Conservation (phyloP, 1,140 invertebrate species). For the Phymorhynchus buccinoides region DNA sequence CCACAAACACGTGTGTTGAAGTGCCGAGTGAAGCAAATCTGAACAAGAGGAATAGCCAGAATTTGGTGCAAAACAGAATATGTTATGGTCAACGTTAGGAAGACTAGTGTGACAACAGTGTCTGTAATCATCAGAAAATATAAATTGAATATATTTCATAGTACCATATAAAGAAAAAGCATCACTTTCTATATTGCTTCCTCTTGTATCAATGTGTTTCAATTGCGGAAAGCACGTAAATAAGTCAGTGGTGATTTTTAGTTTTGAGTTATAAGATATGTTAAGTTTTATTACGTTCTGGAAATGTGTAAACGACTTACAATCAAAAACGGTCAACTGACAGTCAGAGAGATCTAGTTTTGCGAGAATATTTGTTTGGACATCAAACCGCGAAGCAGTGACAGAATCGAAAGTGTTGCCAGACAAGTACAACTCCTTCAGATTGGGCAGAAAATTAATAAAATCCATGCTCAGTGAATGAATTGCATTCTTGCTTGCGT, state of each 20-base stretch:
- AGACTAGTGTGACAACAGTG: constrained; percentile 44
- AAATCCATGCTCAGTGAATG: not conserved
- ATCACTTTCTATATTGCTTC: constrained; percentile 31
- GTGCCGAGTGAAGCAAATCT: constrained; percentile 41
- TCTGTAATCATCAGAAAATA: constrained; percentile 40
- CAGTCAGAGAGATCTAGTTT: not conserved
- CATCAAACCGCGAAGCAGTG: not conserved
- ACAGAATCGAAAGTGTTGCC: not conserved
- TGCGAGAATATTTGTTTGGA: not conserved
- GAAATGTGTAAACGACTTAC: constrained; percentile 7
- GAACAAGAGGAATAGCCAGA: constrained; percentile 49
- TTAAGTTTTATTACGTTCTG: constrained; percentile 9
- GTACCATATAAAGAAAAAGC: constrained; percentile 23
- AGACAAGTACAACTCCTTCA: constrained; percentile 25
- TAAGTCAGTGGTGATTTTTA: not conserved
- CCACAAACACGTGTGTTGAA: constrained; percentile 46
- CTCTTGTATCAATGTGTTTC: not conserved
- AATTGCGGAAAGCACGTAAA: constrained; percentile 19
- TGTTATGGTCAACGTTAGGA: constrained; percentile 31
- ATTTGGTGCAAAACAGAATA: constrained; percentile 40
- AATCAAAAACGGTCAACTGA: not conserved
- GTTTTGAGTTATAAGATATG: not conserved
- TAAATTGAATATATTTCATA: constrained; percentile 12
- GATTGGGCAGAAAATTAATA: constrained; percentile 8
- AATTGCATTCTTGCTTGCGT: constrained; percentile 32